Conservation (phyloP, 2,888 invertebrate genomes). For the Lochmaea capreae region DNA sequence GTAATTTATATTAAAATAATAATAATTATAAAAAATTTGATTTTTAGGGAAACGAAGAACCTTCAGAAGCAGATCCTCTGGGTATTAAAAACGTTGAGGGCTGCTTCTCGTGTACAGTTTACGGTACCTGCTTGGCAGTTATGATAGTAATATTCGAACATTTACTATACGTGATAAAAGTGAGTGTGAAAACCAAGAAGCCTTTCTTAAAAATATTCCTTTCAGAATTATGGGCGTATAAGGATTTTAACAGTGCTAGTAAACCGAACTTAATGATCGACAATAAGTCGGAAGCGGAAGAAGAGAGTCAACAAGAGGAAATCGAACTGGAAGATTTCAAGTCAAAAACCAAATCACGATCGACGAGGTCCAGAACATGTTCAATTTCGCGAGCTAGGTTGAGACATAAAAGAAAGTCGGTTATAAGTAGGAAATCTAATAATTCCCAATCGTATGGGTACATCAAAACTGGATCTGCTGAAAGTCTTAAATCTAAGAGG, state of each 20-base stretch:
- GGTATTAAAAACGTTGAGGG: slow-evolving; percentile 57
- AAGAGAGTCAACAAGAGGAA: slow-evolving; percentile 30
- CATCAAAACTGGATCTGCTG: slow-evolving; percentile 37
- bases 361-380: slow-evolving; percentile 21
- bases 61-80: slow-evolving; percentile 54
- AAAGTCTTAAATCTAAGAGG: background rate
- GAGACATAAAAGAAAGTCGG: slow-evolving; percentile 36
- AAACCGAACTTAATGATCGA: slow-evolving; percentile 50
- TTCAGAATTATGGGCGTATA: slow-evolving; percentile 52
- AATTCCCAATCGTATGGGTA: slow-evolving; percentile 45
- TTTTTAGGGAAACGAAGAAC: slow-evolving; percentile 48
- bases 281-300: slow-evolving; percentile 36
- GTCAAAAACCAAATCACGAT: slow-evolving; percentile 41
- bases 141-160: slow-evolving; percentile 54
- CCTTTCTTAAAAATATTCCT: slow-evolving; percentile 49
- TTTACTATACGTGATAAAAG: slow-evolving; percentile 45
- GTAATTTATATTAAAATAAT: slow-evolving; percentile 32
- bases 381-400: slow-evolving; percentile 34
- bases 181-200: slow-evolving; percentile 48
- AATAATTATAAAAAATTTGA: background rate
- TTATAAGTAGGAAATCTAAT: slow-evolving; percentile 33
- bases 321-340: slow-evolving; percentile 38
- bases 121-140: slow-evolving; percentile 52
- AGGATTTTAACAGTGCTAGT: slow-evolving; percentile 53
- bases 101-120: slow-evolving; percentile 57